phyloP scores from a whole-genome alignment of 2,888 invertebrate genomes.

The Melanostoma scalare region DNA sequence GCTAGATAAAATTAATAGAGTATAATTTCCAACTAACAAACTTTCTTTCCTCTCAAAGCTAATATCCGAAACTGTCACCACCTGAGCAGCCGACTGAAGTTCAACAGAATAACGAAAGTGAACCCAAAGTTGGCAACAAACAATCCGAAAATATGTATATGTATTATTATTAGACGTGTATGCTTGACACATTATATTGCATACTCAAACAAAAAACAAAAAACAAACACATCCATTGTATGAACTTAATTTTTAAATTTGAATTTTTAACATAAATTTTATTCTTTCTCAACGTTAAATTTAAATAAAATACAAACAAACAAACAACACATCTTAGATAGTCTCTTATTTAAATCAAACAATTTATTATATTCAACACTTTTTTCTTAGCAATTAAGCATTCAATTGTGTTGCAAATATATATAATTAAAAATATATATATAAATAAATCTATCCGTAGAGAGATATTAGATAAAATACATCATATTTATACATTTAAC shows the following conservation, averaged over 20 bases:
- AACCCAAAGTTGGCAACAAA: constrained; percentile 49
- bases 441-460: constrained; percentile 36
- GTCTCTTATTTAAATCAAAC: constrained; percentile 60
- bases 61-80: constrained; percentile 54
- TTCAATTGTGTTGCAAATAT: constrained; percentile 64
- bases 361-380: constrained; percentile 28
- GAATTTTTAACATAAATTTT: constrained; percentile 53
- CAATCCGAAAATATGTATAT: constrained; percentile 46
- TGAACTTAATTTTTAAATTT: constrained; percentile 62
- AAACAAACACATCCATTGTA: constrained; percentile 61
- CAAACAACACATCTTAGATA: constrained; percentile 40
- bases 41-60: constrained; percentile 36
- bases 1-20: neutral
- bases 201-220: constrained; percentile 26
- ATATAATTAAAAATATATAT: constrained; percentile 29
- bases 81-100: constrained; percentile 3
- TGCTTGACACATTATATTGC: constrained; percentile 30
- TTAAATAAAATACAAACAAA: constrained; percentile 21
- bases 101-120: constrained; percentile 32
- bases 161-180: constrained; percentile 61
- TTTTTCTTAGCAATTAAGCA: constrained; percentile 59
- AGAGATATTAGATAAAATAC: constrained; percentile 66
- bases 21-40: neutral
- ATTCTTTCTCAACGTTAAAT: constrained; percentile 48
- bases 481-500: constrained; percentile 78